Evolutionary conservation across 2,797 vertebrate genomes (phyloP).

Genomic region (Pseudomugil gertrudae): DNA sequence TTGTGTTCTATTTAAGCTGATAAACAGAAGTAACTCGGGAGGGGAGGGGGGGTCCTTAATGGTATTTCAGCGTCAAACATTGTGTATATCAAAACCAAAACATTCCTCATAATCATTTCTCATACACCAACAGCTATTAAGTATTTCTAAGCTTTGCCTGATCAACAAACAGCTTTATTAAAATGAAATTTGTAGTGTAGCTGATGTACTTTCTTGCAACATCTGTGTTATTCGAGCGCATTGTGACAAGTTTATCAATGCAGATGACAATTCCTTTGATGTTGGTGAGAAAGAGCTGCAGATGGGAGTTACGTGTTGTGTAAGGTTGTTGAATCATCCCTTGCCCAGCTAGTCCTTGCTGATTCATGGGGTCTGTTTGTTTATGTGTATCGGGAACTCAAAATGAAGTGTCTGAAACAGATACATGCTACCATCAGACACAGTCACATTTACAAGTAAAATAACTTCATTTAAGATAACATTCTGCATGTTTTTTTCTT

Average conservation of each 20-base stretch:
- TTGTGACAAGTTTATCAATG: slow-evolving; percentile 16
- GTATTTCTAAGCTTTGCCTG: neutral
- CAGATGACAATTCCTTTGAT: slow-evolving; percentile 33
- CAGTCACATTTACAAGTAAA: slow-evolving; percentile 1
- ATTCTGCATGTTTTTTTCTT: neutral
- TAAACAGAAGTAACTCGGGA: neutral
- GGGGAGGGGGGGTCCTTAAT: neutral
- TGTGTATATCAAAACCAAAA: neutral
- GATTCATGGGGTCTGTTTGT: slow-evolving; percentile 53
- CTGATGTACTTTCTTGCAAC: neutral
- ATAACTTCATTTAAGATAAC: neutral
- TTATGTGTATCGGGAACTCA: slow-evolving; percentile 38
- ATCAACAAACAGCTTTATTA: neutral
- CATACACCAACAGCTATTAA: neutral
- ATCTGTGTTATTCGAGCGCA: neutral
- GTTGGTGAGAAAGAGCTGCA: slow-evolving; percentile 36
- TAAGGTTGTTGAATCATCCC: slow-evolving; percentile 55
- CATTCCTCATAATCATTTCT: neutral
- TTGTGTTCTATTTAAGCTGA: neutral
- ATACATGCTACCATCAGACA: too few species aligned
- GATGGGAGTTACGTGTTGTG: slow-evolving; percentile 19
- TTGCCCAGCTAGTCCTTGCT: slow-evolving; percentile 48
- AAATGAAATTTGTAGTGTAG: neutral
- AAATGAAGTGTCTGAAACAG: slow-evolving; percentile 9
- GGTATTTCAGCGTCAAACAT: neutral